phyloP scores from a whole-genome alignment of 2,888 invertebrate species.

The Drosophila mettleri region DNA sequence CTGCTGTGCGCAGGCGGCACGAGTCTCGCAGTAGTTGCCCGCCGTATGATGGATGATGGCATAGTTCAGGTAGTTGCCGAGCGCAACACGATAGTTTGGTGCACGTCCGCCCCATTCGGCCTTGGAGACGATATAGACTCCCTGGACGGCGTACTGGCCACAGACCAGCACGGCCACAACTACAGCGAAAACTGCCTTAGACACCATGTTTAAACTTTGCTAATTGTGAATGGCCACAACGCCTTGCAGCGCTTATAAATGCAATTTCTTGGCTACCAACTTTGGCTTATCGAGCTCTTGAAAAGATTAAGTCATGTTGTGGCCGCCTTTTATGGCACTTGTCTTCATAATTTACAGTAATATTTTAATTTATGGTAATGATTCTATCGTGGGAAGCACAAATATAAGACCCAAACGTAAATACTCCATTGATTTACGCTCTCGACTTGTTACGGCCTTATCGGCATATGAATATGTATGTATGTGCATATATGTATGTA shows the following conservation, averaged over 20 bases:
- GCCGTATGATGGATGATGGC: slow-evolving; percentile 71
- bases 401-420: background rate
- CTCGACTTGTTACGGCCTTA: background rate
- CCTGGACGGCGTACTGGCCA: slow-evolving; percentile 47
- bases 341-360: slow-evolving; percentile 15
- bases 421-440: slow-evolving; percentile 24
- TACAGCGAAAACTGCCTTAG: slow-evolving; percentile 16
- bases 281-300: slow-evolving; percentile 26
- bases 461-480: slow-evolving; percentile 1
- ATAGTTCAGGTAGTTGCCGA: slow-evolving; percentile 57
- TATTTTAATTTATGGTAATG: slow-evolving; percentile 40
- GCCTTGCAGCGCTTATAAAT: slow-evolving; percentile 12
- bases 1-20: slow-evolving; percentile 57
- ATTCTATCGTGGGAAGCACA: slow-evolving; percentile 14
- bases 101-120: slow-evolving; percentile 75
- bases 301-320: slow-evolving; percentile 6
- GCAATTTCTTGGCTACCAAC: background rate
- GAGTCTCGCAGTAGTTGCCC: slow-evolving; percentile 61
- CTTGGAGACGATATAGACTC: slow-evolving; percentile 59
- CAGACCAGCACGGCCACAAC: slow-evolving; percentile 33
- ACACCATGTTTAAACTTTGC: slow-evolving; percentile 15
- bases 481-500: background rate
- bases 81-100: slow-evolving; percentile 31
- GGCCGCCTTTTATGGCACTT: background rate
- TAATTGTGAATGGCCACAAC: background rate